A percentile compares a stretch with the other conserved stretches of the same genome.
Evolutionary conservation across 1,140 invertebrate species (phyloP).

Genomic region (Bombyx mandarina): DNA sequence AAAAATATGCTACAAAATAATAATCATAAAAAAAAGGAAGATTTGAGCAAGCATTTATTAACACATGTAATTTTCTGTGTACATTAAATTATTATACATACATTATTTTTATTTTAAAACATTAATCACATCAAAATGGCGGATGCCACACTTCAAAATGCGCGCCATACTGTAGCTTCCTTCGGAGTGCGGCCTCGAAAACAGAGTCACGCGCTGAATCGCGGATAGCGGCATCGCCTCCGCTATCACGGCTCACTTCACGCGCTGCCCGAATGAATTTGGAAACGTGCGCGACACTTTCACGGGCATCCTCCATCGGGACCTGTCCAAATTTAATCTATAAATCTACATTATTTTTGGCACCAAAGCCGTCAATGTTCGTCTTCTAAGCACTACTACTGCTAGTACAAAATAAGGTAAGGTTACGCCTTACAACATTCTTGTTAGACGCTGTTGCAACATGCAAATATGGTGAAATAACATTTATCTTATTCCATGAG

Average conservation of each 20-base stretch:
- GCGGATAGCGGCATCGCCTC: conserved; percentile 29
- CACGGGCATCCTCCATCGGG: conserved; percentile 46
- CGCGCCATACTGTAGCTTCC: conserved; percentile 40
- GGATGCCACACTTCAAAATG: conserved; percentile 60
- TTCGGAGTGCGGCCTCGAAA: conserved; percentile 40
- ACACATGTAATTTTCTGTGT: conserved; percentile 7
- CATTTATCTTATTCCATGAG: too few relatives aligned
- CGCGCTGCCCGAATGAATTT: conserved; percentile 48
- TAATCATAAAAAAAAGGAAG: background rate
- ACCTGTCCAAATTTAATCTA: conserved; percentile 15
- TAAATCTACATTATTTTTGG: too few relatives aligned
- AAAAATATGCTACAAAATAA: background rate
- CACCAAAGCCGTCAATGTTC: too few relatives aligned
- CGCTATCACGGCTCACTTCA: conserved; percentile 43
- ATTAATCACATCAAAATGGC: conserved; percentile 50
- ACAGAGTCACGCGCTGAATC: conserved; percentile 36
- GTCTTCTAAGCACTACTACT: too few relatives aligned
- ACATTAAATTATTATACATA: conserved; percentile 13
- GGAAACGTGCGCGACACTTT: conserved; percentile 53
- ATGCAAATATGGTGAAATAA: too few relatives aligned
- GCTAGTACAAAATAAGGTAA: too few relatives aligned
- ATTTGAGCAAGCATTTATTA: background rate
- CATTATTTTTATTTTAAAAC: conserved; percentile 13
- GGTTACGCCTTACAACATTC: too few relatives aligned
- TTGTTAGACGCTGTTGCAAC: too few relatives aligned